Base-by-base conservation (phyloP, 2,888 invertebrate species). In the Diloba caeruleocephala region DNA sequence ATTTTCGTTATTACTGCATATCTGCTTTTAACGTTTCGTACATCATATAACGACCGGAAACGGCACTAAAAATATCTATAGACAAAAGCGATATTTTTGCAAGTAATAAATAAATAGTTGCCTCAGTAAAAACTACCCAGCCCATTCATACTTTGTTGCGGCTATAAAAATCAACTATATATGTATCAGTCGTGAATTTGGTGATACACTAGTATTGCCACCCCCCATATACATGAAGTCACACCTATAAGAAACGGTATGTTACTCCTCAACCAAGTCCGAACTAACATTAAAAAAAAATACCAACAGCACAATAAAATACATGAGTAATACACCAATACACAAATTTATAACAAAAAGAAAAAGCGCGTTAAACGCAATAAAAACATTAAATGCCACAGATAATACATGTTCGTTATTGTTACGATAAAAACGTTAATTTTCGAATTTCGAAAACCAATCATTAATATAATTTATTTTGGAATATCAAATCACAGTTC, bases 201-300 rank as follows among this genome's bases (percentile, higher is more conserved):
- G 74, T 92, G 91, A 56, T 92, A 94, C 2, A 92, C 87, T 44
- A 93, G 84, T 52, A 94, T 87, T n/a, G 92, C 92, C 32, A 94
- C 90, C 88, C 97, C 97, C 97, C 97, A 97, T 91, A 98, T 94
- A 94, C 97, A 97, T 87, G 97, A 97, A 85, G 97, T 97, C 88
- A 97, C 96, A 90, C 98, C 97, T 94, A 97, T 96, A 95, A 97
- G 96, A 90, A 97, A 94, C 81, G 97, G 97, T 94, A 97, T 89
- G 79, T 95, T 95, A 81, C 94, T 94, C 85, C 94, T 92, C 88
- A 95, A 93, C 91, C 95, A 92, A 55, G 76, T 81, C 74, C 94
- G 94, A 94, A 95, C 95, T 95, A 85, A 84, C 84, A 76, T 77
- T 58, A 48, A 36, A 60, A n/a, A n/a, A 73, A 75, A 64, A 65